phyloP scores from a whole-genome alignment of 2,888 invertebrate genomes.

The Linnaemya tessellans region DNA sequence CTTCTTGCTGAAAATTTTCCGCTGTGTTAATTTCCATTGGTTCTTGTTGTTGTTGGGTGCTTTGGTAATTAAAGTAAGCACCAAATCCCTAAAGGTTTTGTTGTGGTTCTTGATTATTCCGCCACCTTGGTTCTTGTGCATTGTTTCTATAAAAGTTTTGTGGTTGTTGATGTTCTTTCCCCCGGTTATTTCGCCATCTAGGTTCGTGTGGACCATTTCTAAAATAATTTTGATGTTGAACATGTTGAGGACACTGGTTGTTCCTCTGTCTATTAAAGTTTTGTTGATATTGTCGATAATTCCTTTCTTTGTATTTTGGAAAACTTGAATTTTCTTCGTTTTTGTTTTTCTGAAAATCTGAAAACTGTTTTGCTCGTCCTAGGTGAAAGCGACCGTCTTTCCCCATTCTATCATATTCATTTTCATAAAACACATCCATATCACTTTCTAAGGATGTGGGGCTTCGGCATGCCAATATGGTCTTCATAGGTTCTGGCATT shows the following conservation, averaged over 20 bases:
- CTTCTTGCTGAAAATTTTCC: conserved; percentile 1
- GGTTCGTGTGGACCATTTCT: neutral
- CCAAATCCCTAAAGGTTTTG: neutral
- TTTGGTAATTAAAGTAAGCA: neutral
- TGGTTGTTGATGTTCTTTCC: neutral
- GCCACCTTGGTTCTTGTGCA: neutral
- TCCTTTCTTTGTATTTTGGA: neutral
- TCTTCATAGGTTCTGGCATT: conserved; percentile 10
- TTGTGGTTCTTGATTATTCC: neutral
- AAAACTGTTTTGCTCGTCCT: neutral
- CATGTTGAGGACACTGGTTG: neutral
- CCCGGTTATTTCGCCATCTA: neutral
- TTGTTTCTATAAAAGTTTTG: neutral
- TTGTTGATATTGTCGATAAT: neutral
- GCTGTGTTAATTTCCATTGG: neutral
- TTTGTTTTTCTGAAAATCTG: neutral
- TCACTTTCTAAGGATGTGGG: conserved; percentile 1
- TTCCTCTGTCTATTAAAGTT: neutral
- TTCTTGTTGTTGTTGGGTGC: neutral
- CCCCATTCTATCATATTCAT: conserved; percentile 12
- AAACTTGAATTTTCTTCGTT: neutral
- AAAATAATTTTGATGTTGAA: neutral
- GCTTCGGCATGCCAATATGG: too few species aligned
- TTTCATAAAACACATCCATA: conserved; percentile 13
- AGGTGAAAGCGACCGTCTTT: conserved; percentile 14